A percentile compares a stretch with the other conserved stretches of the same genome.
These are phyloP conservation scores for Lordiphosa andalusiaca DNA, from an alignment of 2,888 invertebrate genomes.

Conservation along the genomic window DNA sequence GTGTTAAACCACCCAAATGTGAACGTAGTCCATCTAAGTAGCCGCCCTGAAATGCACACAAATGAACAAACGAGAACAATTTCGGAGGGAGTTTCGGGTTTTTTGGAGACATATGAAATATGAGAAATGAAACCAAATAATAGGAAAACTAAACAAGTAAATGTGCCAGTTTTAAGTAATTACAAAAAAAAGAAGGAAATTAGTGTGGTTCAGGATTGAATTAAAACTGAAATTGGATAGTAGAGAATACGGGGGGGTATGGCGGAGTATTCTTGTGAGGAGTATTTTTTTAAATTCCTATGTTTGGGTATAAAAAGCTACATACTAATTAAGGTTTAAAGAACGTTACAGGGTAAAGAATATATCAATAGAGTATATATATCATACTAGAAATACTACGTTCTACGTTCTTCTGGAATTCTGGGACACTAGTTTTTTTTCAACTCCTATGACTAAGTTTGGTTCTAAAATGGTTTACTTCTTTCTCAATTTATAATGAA, in stretches of 20 bases:
- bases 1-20: slow-evolving; percentile 97
- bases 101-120: slow-evolving; percentile 15
- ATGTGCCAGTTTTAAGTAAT: slow-evolving; percentile 2
- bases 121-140: slow-evolving; percentile 7
- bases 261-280: slow-evolving; percentile 22
- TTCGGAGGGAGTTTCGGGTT: slow-evolving; percentile 58
- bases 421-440: no score
- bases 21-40: slow-evolving; percentile 96
- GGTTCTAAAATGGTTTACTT: no score
- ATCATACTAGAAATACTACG: no score
- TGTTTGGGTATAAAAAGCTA: no score
- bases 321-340: no score
- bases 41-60: slow-evolving; percentile 88
- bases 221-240: neutral
- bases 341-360: no score
- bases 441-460: no score
- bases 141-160: neutral
- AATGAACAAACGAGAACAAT: slow-evolving; percentile 79
- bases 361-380: no score
- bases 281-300: slow-evolving; percentile 1
- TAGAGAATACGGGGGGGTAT: slow-evolving; percentile 10
- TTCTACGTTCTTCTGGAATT: no score
- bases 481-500: no score
- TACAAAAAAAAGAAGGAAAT: slow-evolving; percentile 6
- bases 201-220: slow-evolving; percentile 17